Percentiles rank a stretch among this genome's conserved stretches.
phyloP scores from a whole-genome alignment of 2,113 vertebrate genomes.

The Coptodon rendalli region DNA sequence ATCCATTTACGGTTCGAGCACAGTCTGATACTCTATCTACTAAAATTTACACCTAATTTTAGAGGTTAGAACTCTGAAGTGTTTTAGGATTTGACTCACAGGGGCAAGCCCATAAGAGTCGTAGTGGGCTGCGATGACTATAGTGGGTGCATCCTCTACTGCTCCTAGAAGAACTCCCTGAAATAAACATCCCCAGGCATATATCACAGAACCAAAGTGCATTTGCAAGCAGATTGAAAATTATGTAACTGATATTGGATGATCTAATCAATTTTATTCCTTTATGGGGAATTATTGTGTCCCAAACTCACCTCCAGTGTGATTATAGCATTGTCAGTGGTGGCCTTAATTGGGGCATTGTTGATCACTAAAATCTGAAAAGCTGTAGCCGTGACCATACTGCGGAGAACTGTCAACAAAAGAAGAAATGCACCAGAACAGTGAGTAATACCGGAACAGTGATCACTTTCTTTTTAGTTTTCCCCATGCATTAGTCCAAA shows the following conservation, averaged over 20 bases:
- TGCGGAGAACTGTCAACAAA: constrained; percentile 64
- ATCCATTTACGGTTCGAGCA: background rate
- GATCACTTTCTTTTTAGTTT: background rate
- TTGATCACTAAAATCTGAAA: constrained; percentile 76
- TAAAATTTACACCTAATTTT: background rate
- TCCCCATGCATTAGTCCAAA: background rate
- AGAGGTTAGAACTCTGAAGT: background rate
- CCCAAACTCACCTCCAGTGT: constrained; percentile 69
- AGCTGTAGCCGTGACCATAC: constrained; percentile 72
- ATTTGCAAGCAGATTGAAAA: background rate
- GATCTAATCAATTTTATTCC: background rate
- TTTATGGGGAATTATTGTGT: background rate
- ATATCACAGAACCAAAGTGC: background rate
- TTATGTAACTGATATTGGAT: background rate
- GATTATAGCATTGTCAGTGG: constrained; percentile 58
- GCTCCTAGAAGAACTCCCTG: constrained; percentile 71
- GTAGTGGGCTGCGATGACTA: constrained; percentile 76
- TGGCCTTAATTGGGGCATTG: constrained; percentile 63
- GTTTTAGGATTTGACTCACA: constrained; percentile 37
- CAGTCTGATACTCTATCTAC: background rate
- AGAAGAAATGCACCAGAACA: background rate
- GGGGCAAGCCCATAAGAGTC: constrained; percentile 75
- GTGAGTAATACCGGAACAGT: background rate
- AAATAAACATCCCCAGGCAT: background rate
- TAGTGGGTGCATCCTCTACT: constrained; percentile 65